phyloP scores from a whole-genome alignment of 2,888 invertebrate species.

The Drosophila limbata region DNA sequence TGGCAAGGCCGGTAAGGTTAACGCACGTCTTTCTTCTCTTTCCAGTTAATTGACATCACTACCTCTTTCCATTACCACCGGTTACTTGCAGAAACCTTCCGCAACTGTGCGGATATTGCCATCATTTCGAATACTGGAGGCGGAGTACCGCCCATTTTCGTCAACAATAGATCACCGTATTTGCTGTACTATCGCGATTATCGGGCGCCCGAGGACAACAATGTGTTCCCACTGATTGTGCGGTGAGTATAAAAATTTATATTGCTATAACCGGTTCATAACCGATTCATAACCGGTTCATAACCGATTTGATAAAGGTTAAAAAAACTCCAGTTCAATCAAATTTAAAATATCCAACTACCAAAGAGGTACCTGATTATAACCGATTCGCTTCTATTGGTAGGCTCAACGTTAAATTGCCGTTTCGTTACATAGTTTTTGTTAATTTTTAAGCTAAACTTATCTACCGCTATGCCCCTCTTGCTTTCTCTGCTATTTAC shows the following conservation, averaged over 20 bases:
- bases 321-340: not conserved
- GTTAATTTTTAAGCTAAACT: no score
- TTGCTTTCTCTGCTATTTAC: not conserved
- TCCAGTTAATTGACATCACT: no score
- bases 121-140: slow-evolving; percentile 92
- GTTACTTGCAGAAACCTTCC: slow-evolving; percentile 89
- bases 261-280: slow-evolving; percentile 1
- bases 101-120: slow-evolving; percentile 95
- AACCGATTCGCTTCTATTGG: not conserved
- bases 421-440: not conserved
- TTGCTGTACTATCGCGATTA: slow-evolving; percentile 91
- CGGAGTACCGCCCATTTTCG: slow-evolving; percentile 90
- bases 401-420: not conserved
- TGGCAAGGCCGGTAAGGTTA: slow-evolving; percentile 88
- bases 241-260: slow-evolving; percentile 86
- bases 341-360: not conserved
- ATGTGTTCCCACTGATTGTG: slow-evolving; percentile 91
- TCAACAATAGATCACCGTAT: slow-evolving; percentile 90
- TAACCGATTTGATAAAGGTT: not conserved
- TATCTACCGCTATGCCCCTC: not conserved
- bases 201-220: slow-evolving; percentile 87
- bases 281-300: not conserved
- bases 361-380: not conserved
- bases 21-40: no score
- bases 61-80: not conserved